Evolutionary conservation across 1,140 invertebrate genomes (phyloP).

Genomic region (Hylaeus anthracinus): DNA sequence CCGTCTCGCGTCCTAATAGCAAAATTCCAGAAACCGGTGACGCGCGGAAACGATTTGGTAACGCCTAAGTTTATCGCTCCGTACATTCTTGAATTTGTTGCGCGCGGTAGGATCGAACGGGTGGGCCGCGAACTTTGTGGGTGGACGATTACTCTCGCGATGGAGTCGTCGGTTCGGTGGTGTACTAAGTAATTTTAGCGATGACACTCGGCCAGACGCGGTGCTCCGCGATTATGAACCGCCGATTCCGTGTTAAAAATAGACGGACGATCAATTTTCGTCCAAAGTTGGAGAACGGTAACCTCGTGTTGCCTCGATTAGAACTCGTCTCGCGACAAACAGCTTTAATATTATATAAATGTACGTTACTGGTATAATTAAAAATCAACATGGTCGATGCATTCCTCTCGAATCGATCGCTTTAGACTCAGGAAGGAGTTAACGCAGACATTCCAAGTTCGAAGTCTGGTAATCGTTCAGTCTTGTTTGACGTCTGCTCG

Average conservation of each 20-base stretch:
- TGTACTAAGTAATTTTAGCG: conserved; percentile 69
- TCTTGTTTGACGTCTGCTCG: conserved; percentile 4
- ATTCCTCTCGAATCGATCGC: too few relatives aligned
- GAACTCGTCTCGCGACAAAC: too few relatives aligned
- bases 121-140: conserved; percentile 39
- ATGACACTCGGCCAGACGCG: conserved; percentile 61
- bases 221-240: conserved; percentile 21
- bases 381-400: too few relatives aligned
- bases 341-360: too few relatives aligned
- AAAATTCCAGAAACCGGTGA: conserved; percentile 49
- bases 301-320: too few relatives aligned
- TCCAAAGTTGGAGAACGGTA: background rate
- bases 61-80: conserved; percentile 62
- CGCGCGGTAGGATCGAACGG: conserved; percentile 30
- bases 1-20: background rate
- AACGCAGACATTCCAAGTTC: background rate
- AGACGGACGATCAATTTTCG: conserved; percentile 10
- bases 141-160: conserved; percentile 53
- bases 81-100: conserved; percentile 50
- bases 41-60: conserved; percentile 52
- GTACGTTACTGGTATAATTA: too few relatives aligned
- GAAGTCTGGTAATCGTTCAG: background rate
- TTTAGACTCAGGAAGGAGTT: too few relatives aligned
- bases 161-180: conserved; percentile 33
- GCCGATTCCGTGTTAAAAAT: conserved; percentile 40